Conservation (phyloP, 2,797 vertebrate genomes). For the Darevskia nairensis region DNA sequence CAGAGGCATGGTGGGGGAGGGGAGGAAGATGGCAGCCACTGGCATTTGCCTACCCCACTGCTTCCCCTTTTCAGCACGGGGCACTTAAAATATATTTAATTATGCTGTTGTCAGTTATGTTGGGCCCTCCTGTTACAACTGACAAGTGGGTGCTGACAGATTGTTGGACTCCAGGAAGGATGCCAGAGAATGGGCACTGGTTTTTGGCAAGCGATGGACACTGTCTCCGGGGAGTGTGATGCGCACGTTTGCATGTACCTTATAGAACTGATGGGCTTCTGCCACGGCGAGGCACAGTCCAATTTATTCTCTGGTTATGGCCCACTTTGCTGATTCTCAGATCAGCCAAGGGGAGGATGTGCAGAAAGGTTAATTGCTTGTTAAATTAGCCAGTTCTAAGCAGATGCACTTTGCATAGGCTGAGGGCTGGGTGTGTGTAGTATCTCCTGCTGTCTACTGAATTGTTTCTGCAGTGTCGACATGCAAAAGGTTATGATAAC, state of each 20-base stretch:
- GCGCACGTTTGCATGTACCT: not conserved
- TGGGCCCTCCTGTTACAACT: not conserved
- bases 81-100: not conserved
- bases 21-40: not conserved
- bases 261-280: not conserved
- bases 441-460: not conserved
- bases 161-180: not conserved
- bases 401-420: slow-evolving; percentile 35
- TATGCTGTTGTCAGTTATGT: not conserved
- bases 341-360: not conserved
- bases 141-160: not conserved
- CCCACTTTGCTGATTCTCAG: slow-evolving; percentile 13
- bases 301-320: not conserved
- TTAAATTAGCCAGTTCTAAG: slow-evolving; percentile 23
- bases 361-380: slow-evolving; percentile 55
- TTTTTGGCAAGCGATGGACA: not conserved
- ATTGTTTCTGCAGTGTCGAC: not conserved
- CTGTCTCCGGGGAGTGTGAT: not conserved
- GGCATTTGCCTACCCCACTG: not conserved
- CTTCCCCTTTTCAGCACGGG: not conserved
- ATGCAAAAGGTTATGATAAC: slow-evolving; percentile 12
- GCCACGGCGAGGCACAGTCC: not conserved
- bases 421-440: not conserved
- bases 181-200: not conserved
- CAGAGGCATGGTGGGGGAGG: not conserved